These are phyloP conservation scores for Bombyx mandarina DNA, from an alignment of 1,140 invertebrate species.

Conservation along the genomic window DNA sequence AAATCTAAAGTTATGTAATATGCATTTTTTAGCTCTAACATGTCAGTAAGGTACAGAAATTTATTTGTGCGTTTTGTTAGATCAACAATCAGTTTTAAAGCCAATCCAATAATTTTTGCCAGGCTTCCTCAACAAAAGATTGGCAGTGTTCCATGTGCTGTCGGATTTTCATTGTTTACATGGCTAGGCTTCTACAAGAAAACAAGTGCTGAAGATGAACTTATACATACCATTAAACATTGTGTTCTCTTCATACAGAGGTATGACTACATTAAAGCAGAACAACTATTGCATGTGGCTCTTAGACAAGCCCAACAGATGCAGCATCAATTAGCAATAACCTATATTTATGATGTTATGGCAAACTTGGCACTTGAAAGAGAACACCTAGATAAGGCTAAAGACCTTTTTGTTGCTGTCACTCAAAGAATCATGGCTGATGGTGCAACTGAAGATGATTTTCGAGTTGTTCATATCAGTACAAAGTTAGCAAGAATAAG, in stretches of 20 bases:
- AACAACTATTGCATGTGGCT: conserved; percentile 87
- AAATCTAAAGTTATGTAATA: too few species aligned
- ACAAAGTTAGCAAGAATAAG: conserved; percentile 82
- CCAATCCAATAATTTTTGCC: conserved; percentile 8
- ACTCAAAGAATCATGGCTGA: conserved; percentile 81
- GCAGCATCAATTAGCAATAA: conserved; percentile 80
- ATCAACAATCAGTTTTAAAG: conserved; percentile 18
- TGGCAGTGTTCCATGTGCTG: conserved; percentile 22
- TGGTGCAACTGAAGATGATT: conserved; percentile 80
- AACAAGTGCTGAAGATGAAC: conserved; percentile 75
- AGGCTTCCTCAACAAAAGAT: conserved; percentile 13
- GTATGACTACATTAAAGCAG: conserved; percentile 84
- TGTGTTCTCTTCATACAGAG: conserved; percentile 81
- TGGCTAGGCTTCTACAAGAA: conserved; percentile 63
- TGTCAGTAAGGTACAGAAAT: conserved; percentile 32
- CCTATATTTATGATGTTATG: conserved; percentile 92
- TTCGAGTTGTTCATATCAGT: conserved; percentile 77
- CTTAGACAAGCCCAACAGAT: conserved; percentile 86
- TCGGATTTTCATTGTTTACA: conserved; percentile 59
- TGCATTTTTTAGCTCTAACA: conserved; percentile 6
- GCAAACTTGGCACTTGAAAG: conserved; percentile 89
- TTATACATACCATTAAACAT: conserved; percentile 81
- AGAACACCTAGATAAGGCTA: conserved; percentile 84
- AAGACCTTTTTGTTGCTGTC: conserved; percentile 85
- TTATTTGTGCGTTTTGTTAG: conserved; percentile 22